Evolutionary conservation across 2,888 invertebrate species (phyloP).

Genomic region (Limnephilus auricula): DNA sequence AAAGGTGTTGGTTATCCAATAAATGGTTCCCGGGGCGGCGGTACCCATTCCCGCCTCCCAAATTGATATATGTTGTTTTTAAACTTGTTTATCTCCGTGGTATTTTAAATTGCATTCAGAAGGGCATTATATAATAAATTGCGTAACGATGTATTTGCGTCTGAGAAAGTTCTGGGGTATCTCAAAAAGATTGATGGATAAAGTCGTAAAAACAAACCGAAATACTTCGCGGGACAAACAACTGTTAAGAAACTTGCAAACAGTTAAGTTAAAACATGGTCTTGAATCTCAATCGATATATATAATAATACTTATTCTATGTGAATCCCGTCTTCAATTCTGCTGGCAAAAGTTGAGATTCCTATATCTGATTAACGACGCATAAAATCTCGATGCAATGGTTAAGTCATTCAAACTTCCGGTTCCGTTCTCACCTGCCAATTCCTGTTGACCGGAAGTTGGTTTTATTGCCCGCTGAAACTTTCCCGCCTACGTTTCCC

Average conservation of each 20-base stretch:
- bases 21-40: too few species aligned
- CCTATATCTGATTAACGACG: conserved; percentile 14
- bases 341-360: not conserved
- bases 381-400: conserved; percentile 4
- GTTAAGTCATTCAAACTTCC: conserved; percentile 26
- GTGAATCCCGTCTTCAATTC: not conserved
- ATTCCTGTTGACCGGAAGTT: conserved; percentile 44
- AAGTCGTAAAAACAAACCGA: not conserved
- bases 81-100: too few species aligned
- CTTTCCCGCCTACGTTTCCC: not conserved
- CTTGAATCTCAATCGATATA: not conserved
- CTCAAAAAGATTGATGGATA: not conserved
- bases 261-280: not conserved
- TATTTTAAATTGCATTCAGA: too few species aligned
- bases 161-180: not conserved
- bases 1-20: too few species aligned
- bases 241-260: not conserved
- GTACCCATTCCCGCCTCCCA: too few species aligned
- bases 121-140: too few species aligned
- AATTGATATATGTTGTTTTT: too few species aligned
- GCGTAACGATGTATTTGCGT: too few species aligned
- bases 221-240: not conserved
- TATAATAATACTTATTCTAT: too few species aligned
- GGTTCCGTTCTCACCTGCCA: conserved; percentile 22
- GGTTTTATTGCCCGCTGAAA: conserved; percentile 34